Base-by-base conservation (phyloP, 2,797 vertebrate genomes). In the Allobates femoralis region DNA sequence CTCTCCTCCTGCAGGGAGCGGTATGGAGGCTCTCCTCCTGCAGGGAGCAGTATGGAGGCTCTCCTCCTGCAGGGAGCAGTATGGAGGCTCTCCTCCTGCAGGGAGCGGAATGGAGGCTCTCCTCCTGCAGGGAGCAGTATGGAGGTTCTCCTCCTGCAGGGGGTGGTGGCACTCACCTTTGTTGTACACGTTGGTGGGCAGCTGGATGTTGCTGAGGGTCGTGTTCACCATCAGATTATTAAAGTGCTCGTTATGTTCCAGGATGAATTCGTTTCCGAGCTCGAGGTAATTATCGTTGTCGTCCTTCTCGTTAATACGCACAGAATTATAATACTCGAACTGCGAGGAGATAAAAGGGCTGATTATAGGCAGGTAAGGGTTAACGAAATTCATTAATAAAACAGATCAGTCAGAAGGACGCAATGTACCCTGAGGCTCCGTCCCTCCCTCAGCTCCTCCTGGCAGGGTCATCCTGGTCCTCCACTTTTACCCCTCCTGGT, bases 161-260 rank as follows among this genome's bases (percentile, higher is more conserved):
- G 84, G 64, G 34, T 34, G 21, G 19, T 7, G 30, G 0, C 30
- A 8, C 82, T 64, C 91, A 98, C 98, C 98, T 98, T 95, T 97
- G 92, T 99, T 99, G 93, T 97, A 99, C 89, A 99, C 97, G 0
- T 99, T 98, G 56, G 98, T 99, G 15, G 98, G 98, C 56, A 99
- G 96, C 92, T 99, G 98, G 85, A 99, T 96, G 71, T 95, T 95
- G 66, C 98, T 99, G 88, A 93, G 92, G 16, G 96, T 95, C 0
- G 96, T 97, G 90, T 96, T 99, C 90, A 99, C 98, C 37, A 90
- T 91, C 55, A 97, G 92, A 89, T 96, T 96, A 90, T 94, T 98
- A 92, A 99, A 99, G 90, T 99, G 98, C 0, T 97, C 96, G 0
- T 99, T 98, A 88, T 94, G 67, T 85, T 98, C 96, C 75, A 99